Conservation (phyloP, 2,888 invertebrate species). For the Fissipunctia ypsillon region DNA sequence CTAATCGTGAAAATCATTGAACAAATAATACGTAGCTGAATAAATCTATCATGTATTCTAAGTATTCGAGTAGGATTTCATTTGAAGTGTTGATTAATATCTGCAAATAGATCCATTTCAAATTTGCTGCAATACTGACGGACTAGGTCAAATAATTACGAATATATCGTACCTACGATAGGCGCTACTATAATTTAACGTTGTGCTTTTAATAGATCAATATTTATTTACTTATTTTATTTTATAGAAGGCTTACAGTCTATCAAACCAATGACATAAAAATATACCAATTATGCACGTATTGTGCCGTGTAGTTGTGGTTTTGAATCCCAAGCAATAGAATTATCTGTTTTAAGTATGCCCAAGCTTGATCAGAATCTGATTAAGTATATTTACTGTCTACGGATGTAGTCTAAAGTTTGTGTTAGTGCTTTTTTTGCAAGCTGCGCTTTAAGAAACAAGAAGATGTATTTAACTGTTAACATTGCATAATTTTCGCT, state of each 20-base stretch:
- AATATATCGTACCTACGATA: background rate
- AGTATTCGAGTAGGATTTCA: conserved; percentile 8
- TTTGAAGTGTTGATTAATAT: conserved; percentile 31
- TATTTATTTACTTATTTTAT: no score
- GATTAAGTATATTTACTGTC: background rate
- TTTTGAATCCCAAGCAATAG: background rate
- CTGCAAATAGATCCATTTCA: conserved; percentile 28
- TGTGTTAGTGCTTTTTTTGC: conserved; percentile 7
- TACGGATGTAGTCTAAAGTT: background rate
- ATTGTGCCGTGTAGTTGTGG: background rate
- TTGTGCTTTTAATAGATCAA: background rate
- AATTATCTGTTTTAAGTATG: background rate
- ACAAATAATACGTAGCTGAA: conserved; percentile 9
- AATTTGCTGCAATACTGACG: conserved; percentile 15
- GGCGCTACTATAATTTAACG: background rate
- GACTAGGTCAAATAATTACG: conserved; percentile 1
- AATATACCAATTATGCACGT: no score
- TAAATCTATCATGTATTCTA: conserved; percentile 13
- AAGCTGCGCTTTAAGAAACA: background rate
- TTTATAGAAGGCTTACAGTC: no score
- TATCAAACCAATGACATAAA: no score
- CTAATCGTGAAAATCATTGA: conserved; percentile 13
- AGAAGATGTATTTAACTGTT: background rate
- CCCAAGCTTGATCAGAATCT: background rate
- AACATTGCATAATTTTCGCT: conserved; percentile 21